These are phyloP conservation scores for Pitta sordida DNA, from an alignment of 2,113 vertebrate genomes.

Conservation along the genomic window DNA sequence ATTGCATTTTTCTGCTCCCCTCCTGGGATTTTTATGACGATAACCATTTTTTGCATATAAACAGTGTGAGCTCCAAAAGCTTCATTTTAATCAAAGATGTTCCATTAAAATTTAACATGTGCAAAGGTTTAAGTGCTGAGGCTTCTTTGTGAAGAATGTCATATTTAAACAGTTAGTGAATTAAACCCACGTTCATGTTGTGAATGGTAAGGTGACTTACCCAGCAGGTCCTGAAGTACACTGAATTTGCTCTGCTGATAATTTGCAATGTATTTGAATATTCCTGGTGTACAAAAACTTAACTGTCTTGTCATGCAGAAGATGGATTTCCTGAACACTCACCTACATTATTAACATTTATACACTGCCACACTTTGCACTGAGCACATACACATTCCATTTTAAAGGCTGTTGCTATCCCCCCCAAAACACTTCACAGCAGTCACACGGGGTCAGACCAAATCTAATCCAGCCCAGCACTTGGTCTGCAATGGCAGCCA, in stretches of 20 bases:
- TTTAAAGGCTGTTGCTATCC: background rate
- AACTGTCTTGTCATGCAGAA: background rate
- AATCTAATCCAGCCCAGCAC: background rate
- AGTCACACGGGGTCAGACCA: background rate
- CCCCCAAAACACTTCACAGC: background rate
- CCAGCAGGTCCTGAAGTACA: conserved; percentile 13
- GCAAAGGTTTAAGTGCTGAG: background rate
- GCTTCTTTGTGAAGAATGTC: conserved; percentile 18
- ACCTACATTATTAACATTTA: background rate
- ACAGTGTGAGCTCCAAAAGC: conserved; percentile 45
- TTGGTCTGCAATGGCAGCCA: background rate
- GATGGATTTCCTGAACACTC: background rate
- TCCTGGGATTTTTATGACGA: conserved; percentile 55
- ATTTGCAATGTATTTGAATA: background rate
- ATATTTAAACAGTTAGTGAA: conserved; percentile 23
- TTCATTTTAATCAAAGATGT: conserved; percentile 48
- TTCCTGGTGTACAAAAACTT: background rate
- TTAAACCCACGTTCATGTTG: background rate
- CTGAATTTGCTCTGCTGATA: background rate
- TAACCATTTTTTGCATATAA: conserved; percentile 47
- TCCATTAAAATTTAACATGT: conserved; percentile 52
- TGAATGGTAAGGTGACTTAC: conserved; percentile 3
- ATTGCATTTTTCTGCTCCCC: conserved; percentile 55
- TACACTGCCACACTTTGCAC: background rate
- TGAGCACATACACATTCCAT: background rate